Base-by-base conservation (phyloP, 2,888 invertebrate genomes). In the Saturnia pavonia region DNA sequence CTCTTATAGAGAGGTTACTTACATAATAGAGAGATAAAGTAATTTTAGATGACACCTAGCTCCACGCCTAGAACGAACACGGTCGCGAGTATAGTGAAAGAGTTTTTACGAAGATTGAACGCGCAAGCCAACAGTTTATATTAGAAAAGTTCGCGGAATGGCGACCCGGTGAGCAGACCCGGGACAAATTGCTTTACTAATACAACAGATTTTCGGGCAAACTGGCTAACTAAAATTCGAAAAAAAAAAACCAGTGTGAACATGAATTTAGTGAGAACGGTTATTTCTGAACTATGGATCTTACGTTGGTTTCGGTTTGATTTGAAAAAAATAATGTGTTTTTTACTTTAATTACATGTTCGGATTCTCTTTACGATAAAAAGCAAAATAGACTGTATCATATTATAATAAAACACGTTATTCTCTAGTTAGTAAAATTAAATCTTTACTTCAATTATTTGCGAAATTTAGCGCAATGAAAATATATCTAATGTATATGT, bases 111-210 rank as follows among this genome's bases (percentile, higher is more conserved):
- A 79, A 77, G 78, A 79, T 79, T 78, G 76, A 76, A 76, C 75
- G 78, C 83, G 85, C 82, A 80, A 80, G 82, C 85, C 83, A 89
- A 84, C 88, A 90, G 89, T 91, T 92, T 92, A 91, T 91, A 92
- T 92, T 90, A 92, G 92, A 92, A 92, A 92, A 92, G 92, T 92
- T 92, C 82, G 83, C 82, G 83, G 75, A 78, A 75, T 77, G 80
- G 81, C 83, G 80, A n/a, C n/a, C n/a, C n/a, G n/a, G n/a, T n/a
- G n/a, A 81, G 82, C 85, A 80, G 81, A 80, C 81, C 83, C 79
- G 74, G 85, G 87, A 91, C 90, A 92, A 92, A 92, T 92, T 91
- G 91, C 90, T 91, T 90, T 85, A 88, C 89, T 92, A 91, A 91
- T 90, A 91, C 90, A 90, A 91, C 91, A 91, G 87, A 91, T 91